phyloP scores from a whole-genome alignment of 2,888 invertebrate species.

The Acleris cristana region DNA sequence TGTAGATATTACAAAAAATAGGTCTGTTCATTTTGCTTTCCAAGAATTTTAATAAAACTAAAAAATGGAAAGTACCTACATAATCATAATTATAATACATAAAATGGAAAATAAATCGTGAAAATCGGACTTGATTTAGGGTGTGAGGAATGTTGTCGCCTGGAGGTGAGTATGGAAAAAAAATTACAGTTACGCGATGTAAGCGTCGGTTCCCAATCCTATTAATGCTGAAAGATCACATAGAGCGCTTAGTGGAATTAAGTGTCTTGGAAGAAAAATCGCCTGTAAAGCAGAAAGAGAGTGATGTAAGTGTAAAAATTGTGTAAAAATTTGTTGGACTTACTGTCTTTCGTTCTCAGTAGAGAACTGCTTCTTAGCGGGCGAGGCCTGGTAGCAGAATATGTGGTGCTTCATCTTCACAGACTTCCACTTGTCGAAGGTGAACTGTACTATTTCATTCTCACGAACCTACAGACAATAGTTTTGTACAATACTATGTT shows the following conservation, averaged over 20 bases:
- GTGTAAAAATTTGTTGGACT: conserved; percentile 47
- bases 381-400: conserved; percentile 94
- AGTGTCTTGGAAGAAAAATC: background rate
- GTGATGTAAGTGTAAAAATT: conserved; percentile 1
- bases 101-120: too few species aligned
- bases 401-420: conserved; percentile 95
- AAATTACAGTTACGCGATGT: too few species aligned
- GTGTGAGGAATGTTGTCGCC: background rate
- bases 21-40: too few species aligned
- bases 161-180: too few species aligned
- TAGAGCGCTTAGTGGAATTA: background rate
- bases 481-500: background rate
- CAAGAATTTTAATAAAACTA: too few species aligned
- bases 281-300: background rate
- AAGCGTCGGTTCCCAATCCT: too few species aligned
- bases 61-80: too few species aligned
- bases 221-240: conserved; percentile 1
- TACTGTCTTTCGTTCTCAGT: conserved; percentile 88
- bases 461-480: conserved; percentile 86
- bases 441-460: conserved; percentile 92
- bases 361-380: conserved; percentile 91
- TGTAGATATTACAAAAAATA: too few species aligned
- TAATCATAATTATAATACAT: too few species aligned
- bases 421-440: conserved; percentile 92
- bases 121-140: too few species aligned